Evolutionary conservation across 2,888 invertebrate genomes (phyloP), one percentile per base, ranked within the genome.

Genomic region (Theretra japonica): DNA sequence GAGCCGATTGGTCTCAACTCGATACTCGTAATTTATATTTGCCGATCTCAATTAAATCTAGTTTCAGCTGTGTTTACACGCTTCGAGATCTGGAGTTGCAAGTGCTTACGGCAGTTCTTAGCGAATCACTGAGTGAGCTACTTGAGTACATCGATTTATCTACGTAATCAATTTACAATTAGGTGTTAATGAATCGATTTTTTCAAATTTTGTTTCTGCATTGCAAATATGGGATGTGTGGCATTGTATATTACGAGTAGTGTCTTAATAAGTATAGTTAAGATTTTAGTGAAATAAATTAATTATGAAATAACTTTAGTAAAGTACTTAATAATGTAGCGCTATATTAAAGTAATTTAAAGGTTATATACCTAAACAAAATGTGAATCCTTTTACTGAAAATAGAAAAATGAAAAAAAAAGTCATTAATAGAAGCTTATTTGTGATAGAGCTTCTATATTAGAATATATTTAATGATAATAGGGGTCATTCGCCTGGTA

Each of bases 1-100:
- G 89, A 90, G 87, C 84, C 87, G 84, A 90, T 91, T 89, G 89
- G 88, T 83, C 81, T 82, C 86, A 90, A 90, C 89, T 91, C 90
- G 59, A 58, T 88, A 90, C 86, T 85, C 83, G 87, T 86, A 85
- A 90, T 89, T 91, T 90, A 89, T 88, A 91, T 91, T 90, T 86
- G 86, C 83, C 83, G 84, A 84, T 86, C 88, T 83, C 89, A 91
- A 93, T 92, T 91, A 88, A 90, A 92, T 92, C 21, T 65, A 48
- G 15, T 48, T 65, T 65, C 23, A 23, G 11, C 41, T 21, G n/a
- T 33, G 33, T n/a, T 41, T 65, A 65, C 62, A 53, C 53, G 53
- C 53, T 53, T 86, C 86, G 82, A 80, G 83, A 76, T 75, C 33
- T 77, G 81, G 79, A 86, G 87, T 85, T 88, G 85, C 84, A 80